Evolutionary conservation across 2,888 invertebrate species (phyloP).

Genomic region (Lepidonotus clava): DNA sequence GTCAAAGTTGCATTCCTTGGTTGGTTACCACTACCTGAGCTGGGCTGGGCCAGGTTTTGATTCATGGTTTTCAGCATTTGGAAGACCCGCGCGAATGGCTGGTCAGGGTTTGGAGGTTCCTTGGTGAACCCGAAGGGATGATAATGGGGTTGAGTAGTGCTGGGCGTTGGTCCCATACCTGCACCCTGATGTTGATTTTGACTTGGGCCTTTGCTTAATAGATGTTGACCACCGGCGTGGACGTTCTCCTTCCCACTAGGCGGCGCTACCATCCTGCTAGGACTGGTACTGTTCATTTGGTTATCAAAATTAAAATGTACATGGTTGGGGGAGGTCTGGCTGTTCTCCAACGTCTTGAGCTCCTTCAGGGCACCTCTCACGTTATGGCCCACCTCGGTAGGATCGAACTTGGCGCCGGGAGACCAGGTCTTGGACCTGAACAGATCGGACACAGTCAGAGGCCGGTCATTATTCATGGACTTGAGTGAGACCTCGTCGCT

Average conservation of each 20-base stretch:
- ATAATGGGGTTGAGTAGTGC: background rate
- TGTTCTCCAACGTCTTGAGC: constrained; percentile 32
- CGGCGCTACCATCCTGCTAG: background rate
- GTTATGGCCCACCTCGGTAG: background rate
- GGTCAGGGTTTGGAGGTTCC: background rate
- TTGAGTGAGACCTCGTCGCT: constrained; percentile 50
- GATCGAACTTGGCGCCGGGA: background rate
- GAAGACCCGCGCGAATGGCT: constrained; percentile 43
- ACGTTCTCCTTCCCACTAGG: constrained; percentile 50
- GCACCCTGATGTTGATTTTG: too few relatives aligned
- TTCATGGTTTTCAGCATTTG: constrained; percentile 39
- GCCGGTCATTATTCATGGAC: constrained; percentile 18
- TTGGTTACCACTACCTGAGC: too few relatives aligned
- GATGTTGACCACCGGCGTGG: background rate
- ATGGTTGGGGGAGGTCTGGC: constrained; percentile 9
- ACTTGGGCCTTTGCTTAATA: background rate
- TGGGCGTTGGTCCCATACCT: too few relatives aligned
- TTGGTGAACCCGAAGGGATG: too few relatives aligned
- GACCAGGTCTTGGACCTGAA: constrained; percentile 45
- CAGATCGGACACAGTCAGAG: constrained; percentile 54
- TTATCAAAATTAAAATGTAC: constrained; percentile 2
- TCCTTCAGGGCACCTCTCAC: constrained; percentile 32
- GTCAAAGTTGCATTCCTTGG: background rate
- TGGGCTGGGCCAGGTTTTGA: background rate
- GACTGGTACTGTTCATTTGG: background rate